Evolutionary conservation across 2,888 invertebrate genomes (phyloP).

Genomic region (Cantharis flavilabris): DNA sequence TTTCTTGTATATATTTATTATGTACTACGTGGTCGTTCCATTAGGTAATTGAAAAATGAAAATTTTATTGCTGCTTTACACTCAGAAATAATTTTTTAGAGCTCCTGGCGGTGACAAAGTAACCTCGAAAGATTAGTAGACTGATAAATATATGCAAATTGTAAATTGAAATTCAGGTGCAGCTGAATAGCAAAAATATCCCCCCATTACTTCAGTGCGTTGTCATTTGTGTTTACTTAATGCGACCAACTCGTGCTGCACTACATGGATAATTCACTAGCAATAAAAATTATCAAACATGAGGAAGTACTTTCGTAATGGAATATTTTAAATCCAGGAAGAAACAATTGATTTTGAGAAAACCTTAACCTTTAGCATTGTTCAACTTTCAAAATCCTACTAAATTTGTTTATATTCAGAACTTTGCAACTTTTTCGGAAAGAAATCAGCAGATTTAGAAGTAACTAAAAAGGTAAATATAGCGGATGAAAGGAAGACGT

Average conservation of each 20-base stretch:
- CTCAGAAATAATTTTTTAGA: not conserved
- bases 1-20: not conserved
- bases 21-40: not conserved
- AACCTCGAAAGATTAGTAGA: not conserved
- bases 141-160: not conserved
- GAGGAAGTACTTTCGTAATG: not conserved
- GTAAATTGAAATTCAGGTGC: not conserved
- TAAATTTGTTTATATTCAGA: not conserved
- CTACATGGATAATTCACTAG: not conserved
- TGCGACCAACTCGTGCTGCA: not conserved
- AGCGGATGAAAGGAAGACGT: not conserved
- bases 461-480: not conserved
- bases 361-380: not conserved
- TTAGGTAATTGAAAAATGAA: not conserved
- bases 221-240: not conserved
- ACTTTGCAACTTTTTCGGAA: not conserved
- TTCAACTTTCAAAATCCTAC: not conserved
- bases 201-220: not conserved
- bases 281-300: not conserved
- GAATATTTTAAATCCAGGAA: not conserved
- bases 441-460: not conserved
- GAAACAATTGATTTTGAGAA: not conserved
- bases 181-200: not conserved
- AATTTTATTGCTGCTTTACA: not conserved
- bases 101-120: not conserved